These are phyloP conservation scores for Ichneumoninae sp. DNA, from an alignment of 2,888 invertebrate species.

Conservation along the genomic window DNA sequence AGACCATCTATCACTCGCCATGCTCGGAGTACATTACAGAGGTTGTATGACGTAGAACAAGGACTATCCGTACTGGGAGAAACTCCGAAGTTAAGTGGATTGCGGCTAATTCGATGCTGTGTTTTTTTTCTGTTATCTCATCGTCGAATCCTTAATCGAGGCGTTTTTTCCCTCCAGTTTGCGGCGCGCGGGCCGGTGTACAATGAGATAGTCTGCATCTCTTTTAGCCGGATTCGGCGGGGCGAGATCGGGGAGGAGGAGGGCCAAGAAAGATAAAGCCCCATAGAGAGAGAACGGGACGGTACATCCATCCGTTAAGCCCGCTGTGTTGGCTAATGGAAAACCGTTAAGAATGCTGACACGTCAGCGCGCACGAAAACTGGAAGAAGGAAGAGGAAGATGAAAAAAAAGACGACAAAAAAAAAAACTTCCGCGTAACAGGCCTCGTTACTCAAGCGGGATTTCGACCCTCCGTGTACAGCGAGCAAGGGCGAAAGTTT, in stretches of 20 bases:
- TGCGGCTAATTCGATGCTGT: conserved; percentile 54
- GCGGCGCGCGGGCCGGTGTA: neutral
- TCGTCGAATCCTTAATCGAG: conserved; percentile 30
- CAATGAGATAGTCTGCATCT: conserved; percentile 12
- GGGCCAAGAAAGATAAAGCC: neutral
- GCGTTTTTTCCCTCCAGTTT: conserved; percentile 13
- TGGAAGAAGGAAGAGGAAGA: neutral
- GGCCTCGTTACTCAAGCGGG: conserved; percentile 35
- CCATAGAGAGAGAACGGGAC: neutral
- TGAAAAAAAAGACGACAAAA: conserved; percentile 18
- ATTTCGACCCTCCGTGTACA: conserved; percentile 14
- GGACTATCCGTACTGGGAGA: conserved; percentile 15
- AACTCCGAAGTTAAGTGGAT: conserved; percentile 53
- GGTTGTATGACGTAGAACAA: conserved; percentile 15
- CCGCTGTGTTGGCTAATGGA: conserved; percentile 59
- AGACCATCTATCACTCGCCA: conserved; percentile 29
- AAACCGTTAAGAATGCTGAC: conserved; percentile 60
- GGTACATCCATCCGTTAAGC: conserved; percentile 51
- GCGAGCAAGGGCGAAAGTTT: conserved; percentile 22
- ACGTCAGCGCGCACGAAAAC: conserved; percentile 15
- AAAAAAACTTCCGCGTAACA: conserved; percentile 13
- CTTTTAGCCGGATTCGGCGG: conserved; percentile 7
- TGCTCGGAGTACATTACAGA: neutral
- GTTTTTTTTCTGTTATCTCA: conserved; percentile 34
- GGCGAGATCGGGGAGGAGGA: conserved; percentile 2